phyloP scores from a whole-genome alignment of 2,888 invertebrate genomes.

The Eupeodes latifasciatus region DNA sequence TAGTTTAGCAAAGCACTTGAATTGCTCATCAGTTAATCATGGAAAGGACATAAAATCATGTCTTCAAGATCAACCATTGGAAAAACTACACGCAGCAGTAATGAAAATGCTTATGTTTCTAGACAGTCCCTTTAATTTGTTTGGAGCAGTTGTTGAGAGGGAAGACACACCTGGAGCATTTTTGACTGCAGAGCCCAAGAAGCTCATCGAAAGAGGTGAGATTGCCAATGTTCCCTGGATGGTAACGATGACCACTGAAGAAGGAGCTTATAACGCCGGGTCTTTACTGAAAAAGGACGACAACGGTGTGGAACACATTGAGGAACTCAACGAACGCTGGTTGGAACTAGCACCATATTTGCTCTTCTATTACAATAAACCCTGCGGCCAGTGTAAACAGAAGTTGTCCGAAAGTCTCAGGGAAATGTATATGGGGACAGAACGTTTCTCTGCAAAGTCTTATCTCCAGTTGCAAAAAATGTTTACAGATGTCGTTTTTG shows the following conservation, averaged over 20 bases:
- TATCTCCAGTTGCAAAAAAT: slow-evolving; percentile 84
- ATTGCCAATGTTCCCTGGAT: slow-evolving; percentile 88
- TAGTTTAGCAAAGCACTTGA: slow-evolving; percentile 87
- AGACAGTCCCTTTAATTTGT: slow-evolving; percentile 89
- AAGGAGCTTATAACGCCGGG: slow-evolving; percentile 89
- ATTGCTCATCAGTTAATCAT: slow-evolving; percentile 85
- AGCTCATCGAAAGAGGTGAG: slow-evolving; percentile 86
- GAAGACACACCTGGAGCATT: slow-evolving; percentile 85
- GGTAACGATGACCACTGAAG: slow-evolving; percentile 87
- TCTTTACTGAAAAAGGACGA: slow-evolving; percentile 83
- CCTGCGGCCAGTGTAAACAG: slow-evolving; percentile 3
- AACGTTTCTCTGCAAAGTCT: slow-evolving; percentile 84
- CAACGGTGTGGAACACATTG: slow-evolving; percentile 81
- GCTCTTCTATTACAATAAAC: slow-evolving; percentile 86
- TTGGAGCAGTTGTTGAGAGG: slow-evolving; percentile 88
- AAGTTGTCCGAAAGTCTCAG: slow-evolving; percentile 84
- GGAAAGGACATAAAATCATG: slow-evolving; percentile 87
- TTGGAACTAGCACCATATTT: slow-evolving; percentile 86
- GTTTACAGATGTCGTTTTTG: slow-evolving; percentile 87
- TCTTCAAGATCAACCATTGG: slow-evolving; percentile 86
- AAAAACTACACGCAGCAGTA: slow-evolving; percentile 85
- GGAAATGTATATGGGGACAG: slow-evolving; percentile 85
- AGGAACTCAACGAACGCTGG: slow-evolving; percentile 85
- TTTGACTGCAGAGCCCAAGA: slow-evolving; percentile 87
- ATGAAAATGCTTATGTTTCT: slow-evolving; percentile 74